phyloP scores from a whole-genome alignment of 2,113 vertebrate genomes.

The Sapayoa aenigma region DNA sequence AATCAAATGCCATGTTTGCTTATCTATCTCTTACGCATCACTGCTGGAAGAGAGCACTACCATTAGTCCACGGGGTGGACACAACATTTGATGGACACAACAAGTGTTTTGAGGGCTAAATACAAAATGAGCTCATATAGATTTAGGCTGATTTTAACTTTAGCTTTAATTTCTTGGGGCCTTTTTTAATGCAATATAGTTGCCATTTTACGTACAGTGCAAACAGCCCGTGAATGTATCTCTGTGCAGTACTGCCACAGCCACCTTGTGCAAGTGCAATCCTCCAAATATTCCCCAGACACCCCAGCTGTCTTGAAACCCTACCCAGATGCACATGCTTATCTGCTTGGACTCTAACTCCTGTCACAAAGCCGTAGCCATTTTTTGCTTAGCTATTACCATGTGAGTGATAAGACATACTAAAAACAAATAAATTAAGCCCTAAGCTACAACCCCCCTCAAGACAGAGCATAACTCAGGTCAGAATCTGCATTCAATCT shows the following conservation, averaged over 20 bases:
- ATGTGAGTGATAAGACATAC: not conserved
- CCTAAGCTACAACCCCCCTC: not conserved
- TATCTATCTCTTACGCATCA: not conserved
- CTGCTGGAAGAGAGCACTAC: not conserved
- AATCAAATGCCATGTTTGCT: not conserved
- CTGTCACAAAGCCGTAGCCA: not conserved
- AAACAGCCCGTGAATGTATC: not conserved
- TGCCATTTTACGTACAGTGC: not conserved
- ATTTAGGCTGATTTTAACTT: not conserved
- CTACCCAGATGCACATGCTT: not conserved
- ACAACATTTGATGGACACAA: not conserved
- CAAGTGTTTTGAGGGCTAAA: not conserved
- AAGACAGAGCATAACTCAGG: not conserved
- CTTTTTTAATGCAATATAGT: not conserved
- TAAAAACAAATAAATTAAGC: not conserved
- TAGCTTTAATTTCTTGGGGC: not conserved
- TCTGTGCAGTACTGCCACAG: not conserved
- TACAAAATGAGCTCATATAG: not conserved
- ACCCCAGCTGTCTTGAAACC: not conserved
- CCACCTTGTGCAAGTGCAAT: fast-evolving
- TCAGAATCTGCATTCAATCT: not conserved
- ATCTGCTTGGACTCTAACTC: not conserved
- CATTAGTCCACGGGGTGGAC: not conserved
- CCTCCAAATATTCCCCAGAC: not conserved
- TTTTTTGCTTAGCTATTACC: not conserved